A percentile compares a stretch with the other conserved stretches of the same genome.
These are phyloP conservation scores for Campoplex capitator DNA, from an alignment of 2,888 invertebrate species.

Conservation along the genomic window DNA sequence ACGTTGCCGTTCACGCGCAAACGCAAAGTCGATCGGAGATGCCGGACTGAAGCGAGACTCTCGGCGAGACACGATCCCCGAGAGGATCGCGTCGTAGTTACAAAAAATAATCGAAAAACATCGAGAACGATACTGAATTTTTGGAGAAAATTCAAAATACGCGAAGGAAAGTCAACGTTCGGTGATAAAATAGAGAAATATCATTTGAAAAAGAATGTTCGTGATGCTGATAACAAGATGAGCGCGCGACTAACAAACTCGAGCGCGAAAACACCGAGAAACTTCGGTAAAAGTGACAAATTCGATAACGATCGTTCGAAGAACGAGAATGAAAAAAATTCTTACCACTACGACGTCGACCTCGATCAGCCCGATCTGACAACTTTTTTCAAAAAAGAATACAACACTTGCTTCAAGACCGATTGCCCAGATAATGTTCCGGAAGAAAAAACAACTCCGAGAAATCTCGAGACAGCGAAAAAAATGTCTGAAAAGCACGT, in stretches of 20 bases:
- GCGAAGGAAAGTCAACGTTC: constrained; percentile 50
- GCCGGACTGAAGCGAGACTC: constrained; percentile 63
- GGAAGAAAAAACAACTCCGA: constrained; percentile 11
- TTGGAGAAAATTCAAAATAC: constrained; percentile 71
- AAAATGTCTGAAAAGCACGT: constrained; percentile 2
- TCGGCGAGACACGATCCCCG: constrained; percentile 64
- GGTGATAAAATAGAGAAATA: constrained; percentile 38
- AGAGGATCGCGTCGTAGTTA: constrained; percentile 47
- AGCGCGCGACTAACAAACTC: constrained; percentile 65
- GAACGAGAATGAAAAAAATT: constrained; percentile 52
- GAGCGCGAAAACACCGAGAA: constrained; percentile 58
- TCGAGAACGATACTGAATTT: constrained; percentile 70
- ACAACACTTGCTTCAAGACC: neutral
- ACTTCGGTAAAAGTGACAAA: constrained; percentile 45
- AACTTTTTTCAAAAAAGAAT: constrained; percentile 55
- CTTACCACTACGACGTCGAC: constrained; percentile 73
- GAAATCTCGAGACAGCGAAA: neutral
- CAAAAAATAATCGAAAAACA: constrained; percentile 43
- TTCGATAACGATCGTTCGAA: constrained; percentile 22
- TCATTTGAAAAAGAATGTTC: constrained; percentile 30
- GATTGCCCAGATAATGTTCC: neutral
- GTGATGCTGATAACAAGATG: constrained; percentile 74
- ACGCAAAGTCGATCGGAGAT: constrained; percentile 61
- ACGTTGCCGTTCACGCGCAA: constrained; percentile 51
- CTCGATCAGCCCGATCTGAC: constrained; percentile 73